Evolutionary conservation across 2,113 vertebrate genomes (phyloP), one percentile per base, ranked within the genome.

Genomic region (Trematocara unimaculatum): DNA sequence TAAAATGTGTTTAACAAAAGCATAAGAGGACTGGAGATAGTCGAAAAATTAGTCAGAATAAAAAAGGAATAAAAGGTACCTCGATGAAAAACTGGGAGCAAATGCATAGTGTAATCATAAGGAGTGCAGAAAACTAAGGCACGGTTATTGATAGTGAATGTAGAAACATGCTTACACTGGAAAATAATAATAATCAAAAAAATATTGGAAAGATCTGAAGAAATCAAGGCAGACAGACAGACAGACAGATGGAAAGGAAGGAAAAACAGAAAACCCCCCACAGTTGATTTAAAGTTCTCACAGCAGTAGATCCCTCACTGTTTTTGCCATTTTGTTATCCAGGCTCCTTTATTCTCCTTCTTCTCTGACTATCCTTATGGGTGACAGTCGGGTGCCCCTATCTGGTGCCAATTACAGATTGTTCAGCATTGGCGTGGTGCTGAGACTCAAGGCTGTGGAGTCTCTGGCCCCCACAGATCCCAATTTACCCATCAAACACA

Each of bases 331-430:
- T 87, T 91, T 86, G 72, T 86, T 74, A 80, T 83, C 84, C 80
- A 86, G 53, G 67, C 33, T 78, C 67, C 81, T 92, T 86, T 89
- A 82, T 91, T 91, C 81, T 88, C 88, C 77, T 89, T 88, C 33
- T 84, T 83, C 83, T 62, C 80, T 88, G 87, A 70, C 87, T 88
- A 81, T 70, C 90, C 91, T 70, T 86, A 91, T 82, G 87, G 91
- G 86, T 84, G 91, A 92, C 94, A 90, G 93, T 88, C 9, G 86
- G 93, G 88, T 85, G 89, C 90, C 92, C 87, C 93, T 60, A 92
- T 93, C 86, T 91, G 91, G 90, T 92, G 92, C 93, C 94, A 95
- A 93, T 95, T 95, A 95, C 88, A 93, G 93, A 94, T 95, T 93
- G 93, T 88, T 93, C 85, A 5, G 84, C 35, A 47, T 20, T 89